These are phyloP conservation scores for Enteromius afrohamiltoni DNA, from an alignment of 2,797 vertebrate genomes.

Conservation along the genomic window DNA sequence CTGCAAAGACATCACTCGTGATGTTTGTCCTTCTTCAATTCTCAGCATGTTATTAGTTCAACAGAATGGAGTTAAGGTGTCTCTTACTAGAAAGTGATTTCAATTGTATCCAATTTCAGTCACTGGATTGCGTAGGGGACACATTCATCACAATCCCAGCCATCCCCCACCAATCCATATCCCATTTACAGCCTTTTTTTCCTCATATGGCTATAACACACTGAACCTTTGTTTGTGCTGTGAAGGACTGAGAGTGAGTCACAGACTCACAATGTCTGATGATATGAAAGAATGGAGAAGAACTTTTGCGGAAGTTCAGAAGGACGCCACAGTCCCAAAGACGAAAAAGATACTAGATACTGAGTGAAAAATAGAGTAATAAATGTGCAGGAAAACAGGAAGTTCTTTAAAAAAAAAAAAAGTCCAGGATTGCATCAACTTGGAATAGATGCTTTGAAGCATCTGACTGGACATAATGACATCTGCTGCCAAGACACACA, in stretches of 20 bases:
- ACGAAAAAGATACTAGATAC: neutral
- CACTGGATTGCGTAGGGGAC: slow-evolving; percentile 74
- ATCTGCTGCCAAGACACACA: slow-evolving; percentile 23
- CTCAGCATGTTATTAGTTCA: neutral
- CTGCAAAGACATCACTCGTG: neutral
- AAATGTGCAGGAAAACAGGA: slow-evolving; percentile 14
- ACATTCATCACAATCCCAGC: slow-evolving; percentile 40
- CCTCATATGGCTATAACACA: slow-evolving; percentile 65
- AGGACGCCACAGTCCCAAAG: neutral
- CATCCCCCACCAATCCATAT: slow-evolving; percentile 43
- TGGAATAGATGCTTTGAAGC: slow-evolving; percentile 20
- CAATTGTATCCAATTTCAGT: slow-evolving; percentile 86
- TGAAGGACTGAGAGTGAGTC: slow-evolving; percentile 65
- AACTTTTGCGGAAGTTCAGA: neutral
- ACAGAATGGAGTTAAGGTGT: neutral
- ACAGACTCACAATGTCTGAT: slow-evolving; percentile 65
- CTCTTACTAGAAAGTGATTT: slow-evolving; percentile 86
- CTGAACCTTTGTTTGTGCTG: slow-evolving; percentile 72
- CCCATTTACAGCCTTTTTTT: slow-evolving; percentile 49
- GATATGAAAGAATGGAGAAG: slow-evolving; percentile 54
- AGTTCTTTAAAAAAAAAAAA: neutral
- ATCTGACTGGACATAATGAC: slow-evolving; percentile 33
- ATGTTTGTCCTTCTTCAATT: neutral
- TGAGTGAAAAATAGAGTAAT: neutral
- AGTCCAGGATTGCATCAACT: slow-evolving; percentile 35